Evolutionary conservation across 2,797 vertebrate species (phyloP), one percentile per base, ranked within the genome.

Genomic region (Bucorvus abyssinicus): DNA sequence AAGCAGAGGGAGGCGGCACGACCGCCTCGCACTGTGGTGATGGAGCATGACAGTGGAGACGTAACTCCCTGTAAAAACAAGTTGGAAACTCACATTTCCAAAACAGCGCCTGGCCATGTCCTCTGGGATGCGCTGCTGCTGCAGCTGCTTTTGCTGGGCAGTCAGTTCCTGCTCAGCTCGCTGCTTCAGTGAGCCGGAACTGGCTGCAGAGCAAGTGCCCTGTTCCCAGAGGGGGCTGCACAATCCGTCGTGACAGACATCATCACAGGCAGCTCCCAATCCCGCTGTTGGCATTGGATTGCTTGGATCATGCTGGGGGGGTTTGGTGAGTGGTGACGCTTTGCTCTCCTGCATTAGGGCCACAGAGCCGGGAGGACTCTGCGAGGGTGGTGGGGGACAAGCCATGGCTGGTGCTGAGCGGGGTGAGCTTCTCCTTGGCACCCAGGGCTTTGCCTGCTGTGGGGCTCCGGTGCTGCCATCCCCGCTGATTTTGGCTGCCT

Each of bases 41-140:
- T 79, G 44, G 82, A 77, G 36, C 15, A 79, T 70, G 53, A 49
- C 75, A 59, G 3, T 7, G 45, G 57, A 75, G 26, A 22, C 27
- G 17, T 19, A 56, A 45, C 12, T 57, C 34, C 23, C 21, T 16
- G 12, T 65, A 53, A 34, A 85, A 94, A 80, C 40, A 78, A 36
- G 32, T 7, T 55, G 23, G 32, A 55, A 90, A 61, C 5, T 84
- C 0, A 0, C 3, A 7, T 69, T 79, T 81, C 59, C n/a, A 11
- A 53, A 57, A 15, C 0, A 0, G n/a, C n/a, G 13, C 29, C 65
- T 65, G 53, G 34, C 45, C 6, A 1, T 2, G 0, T 71, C 61
- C 65, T 69, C 65, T 40, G 50, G 27, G 38, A 47, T 4, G 0
- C 1, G 2, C 63, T 73, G 84, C 45, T 74, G 44, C n/a, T 93